These are phyloP conservation scores for Charadrius vociferus DNA, from an alignment of 2,113 vertebrate genomes.

Conservation along the genomic window DNA sequence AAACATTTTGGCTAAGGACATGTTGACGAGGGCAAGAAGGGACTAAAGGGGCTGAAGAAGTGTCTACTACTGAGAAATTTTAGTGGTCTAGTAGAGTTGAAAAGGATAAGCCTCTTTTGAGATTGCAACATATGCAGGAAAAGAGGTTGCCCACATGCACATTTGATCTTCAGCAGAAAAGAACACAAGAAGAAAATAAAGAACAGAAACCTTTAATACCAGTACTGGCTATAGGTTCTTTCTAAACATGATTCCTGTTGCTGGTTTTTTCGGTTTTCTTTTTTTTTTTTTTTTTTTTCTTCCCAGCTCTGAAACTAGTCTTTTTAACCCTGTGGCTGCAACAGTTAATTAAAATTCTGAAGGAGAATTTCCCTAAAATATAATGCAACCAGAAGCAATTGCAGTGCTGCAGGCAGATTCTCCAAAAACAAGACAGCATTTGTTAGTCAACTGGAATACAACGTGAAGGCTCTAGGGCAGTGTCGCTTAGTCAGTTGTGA, in stretches of 20 bases:
- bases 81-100: background rate
- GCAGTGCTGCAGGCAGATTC: background rate
- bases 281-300: too few species aligned
- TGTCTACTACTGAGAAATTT: background rate
- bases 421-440: slow-evolving; percentile 9
- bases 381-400: background rate
- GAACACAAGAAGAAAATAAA: background rate
- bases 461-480: background rate
- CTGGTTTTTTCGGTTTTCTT: accelerated
- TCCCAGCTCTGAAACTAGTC: background rate
- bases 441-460: slow-evolving; percentile 15
- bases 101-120: background rate
- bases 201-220: background rate
- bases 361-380: background rate
- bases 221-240: background rate
- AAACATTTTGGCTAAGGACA: background rate
- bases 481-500: background rate
- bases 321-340: background rate
- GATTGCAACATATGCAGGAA: background rate
- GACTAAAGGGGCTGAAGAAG: background rate
- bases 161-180: background rate
- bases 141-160: background rate
- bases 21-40: background rate
- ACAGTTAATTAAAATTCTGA: background rate
- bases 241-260: background rate